phyloP scores from a whole-genome alignment of 2,113 vertebrate species.

The Oreotragus oreotragus region DNA sequence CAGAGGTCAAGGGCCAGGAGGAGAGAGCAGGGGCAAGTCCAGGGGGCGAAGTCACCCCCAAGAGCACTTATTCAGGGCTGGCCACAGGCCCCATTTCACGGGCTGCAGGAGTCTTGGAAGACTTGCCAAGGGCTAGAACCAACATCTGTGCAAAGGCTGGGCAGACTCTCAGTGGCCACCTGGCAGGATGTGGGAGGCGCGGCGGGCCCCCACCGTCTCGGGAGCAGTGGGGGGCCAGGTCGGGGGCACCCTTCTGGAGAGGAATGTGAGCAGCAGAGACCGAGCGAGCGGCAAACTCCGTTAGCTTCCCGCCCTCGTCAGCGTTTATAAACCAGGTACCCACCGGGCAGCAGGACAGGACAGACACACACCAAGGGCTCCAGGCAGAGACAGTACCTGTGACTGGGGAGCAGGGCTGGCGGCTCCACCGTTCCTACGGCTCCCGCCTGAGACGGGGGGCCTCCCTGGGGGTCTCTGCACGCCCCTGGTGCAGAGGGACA shows the following conservation, averaged over 20 bases:
- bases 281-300: fast-evolving
- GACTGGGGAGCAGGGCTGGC: neutral
- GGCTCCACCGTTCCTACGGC: neutral
- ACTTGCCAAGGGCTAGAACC: neutral
- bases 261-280: neutral
- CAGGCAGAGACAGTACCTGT: neutral
- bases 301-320: neutral
- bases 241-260: neutral
- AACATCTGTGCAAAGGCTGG: neutral
- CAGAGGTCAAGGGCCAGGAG: neutral
- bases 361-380: neutral
- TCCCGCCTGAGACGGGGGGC: neutral
- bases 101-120: neutral
- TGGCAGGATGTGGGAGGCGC: neutral
- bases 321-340: neutral
- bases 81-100: neutral
- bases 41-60: neutral
- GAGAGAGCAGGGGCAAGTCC: neutral
- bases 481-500: fast-evolving
- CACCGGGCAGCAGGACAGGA: neutral
- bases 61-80: slow-evolving; percentile 46
- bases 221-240: fast-evolving
- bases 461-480: neutral
- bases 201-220: fast-evolving
- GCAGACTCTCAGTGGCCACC: neutral